Conservation (phyloP, 2,797 vertebrate species). For the Neostethus bicornis region DNA sequence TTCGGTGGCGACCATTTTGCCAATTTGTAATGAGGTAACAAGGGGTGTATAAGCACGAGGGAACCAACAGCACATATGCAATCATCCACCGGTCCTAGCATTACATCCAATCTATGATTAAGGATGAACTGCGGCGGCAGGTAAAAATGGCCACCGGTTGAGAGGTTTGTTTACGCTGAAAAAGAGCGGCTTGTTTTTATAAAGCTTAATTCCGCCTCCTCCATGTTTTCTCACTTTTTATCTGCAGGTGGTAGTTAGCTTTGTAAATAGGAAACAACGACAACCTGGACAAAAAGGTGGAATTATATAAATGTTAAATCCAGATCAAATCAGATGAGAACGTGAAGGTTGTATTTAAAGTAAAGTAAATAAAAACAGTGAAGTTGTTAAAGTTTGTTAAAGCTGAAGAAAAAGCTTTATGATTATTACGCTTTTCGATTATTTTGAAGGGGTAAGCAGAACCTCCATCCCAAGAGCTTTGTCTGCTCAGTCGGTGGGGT, state of each 20-base stretch:
- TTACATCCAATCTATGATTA: conserved; percentile 50
- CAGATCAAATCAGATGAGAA: not conserved
- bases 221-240: conserved; percentile 30
- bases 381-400: no score
- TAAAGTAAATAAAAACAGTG: not conserved
- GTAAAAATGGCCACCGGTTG: conserved; percentile 44
- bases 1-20: not conserved
- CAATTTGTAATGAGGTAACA: conserved; percentile 27
- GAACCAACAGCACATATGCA: conserved; percentile 17
- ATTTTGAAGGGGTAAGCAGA: no score
- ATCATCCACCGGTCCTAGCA: conserved; percentile 14
- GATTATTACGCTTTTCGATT: no score
- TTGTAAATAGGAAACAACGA: conserved; percentile 44
- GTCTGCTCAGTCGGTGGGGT: no score
- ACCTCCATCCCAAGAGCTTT: no score
- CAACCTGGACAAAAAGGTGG: conserved; percentile 18
- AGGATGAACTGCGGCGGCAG: conserved; percentile 43
- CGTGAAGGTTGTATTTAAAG: conserved; percentile 1
- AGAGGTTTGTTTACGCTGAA: conserved; percentile 61
- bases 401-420: no score
- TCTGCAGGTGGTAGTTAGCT: conserved; percentile 43
- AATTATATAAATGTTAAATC: conserved; percentile 17
- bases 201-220: conserved; percentile 40
- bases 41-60: conserved; percentile 10
- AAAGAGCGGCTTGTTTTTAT: conserved; percentile 53